phyloP scores from a whole-genome alignment of 2,113 vertebrate species.

The Sprattus sprattus region DNA sequence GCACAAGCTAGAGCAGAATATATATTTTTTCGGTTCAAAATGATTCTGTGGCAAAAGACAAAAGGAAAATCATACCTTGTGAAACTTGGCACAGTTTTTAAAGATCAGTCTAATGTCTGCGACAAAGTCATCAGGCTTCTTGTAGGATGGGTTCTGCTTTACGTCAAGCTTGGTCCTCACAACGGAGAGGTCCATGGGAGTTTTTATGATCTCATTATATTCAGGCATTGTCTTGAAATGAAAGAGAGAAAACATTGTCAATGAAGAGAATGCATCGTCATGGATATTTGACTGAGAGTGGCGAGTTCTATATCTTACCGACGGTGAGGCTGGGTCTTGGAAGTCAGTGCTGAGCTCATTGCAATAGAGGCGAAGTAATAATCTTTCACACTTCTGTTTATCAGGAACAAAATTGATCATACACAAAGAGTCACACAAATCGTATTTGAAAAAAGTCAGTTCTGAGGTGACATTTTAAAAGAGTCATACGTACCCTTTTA shows the following conservation, averaged over 20 bases:
- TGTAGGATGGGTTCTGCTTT: constrained; percentile 73
- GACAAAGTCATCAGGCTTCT: constrained; percentile 81
- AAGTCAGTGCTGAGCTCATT: constrained; percentile 93
- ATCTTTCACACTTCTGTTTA: constrained; percentile 86
- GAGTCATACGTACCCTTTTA: constrained; percentile 75
- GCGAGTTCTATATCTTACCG: constrained; percentile 71
- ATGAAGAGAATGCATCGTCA: not conserved
- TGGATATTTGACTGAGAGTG: not conserved
- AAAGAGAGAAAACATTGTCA: not conserved
- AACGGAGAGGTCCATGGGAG: constrained; percentile 90
- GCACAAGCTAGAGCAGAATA: not conserved
- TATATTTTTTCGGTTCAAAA: not conserved
- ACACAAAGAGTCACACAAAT: not conserved
- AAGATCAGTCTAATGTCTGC: constrained; percentile 92
- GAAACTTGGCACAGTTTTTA: constrained; percentile 95
- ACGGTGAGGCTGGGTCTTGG: constrained; percentile 86
- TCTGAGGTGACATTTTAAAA: not conserved
- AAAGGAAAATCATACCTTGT: constrained; percentile 71
- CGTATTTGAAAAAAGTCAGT: not conserved
- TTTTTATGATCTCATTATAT: constrained; percentile 96
- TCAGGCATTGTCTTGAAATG: constrained; percentile 72
- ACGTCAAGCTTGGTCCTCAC: constrained; percentile 83
- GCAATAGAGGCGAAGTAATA: constrained; percentile 88
- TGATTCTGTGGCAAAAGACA: not conserved
- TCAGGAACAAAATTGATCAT: constrained; percentile 17